Conservation (phyloP, 2,888 invertebrate species). For the Monoplex corrugatus region DNA sequence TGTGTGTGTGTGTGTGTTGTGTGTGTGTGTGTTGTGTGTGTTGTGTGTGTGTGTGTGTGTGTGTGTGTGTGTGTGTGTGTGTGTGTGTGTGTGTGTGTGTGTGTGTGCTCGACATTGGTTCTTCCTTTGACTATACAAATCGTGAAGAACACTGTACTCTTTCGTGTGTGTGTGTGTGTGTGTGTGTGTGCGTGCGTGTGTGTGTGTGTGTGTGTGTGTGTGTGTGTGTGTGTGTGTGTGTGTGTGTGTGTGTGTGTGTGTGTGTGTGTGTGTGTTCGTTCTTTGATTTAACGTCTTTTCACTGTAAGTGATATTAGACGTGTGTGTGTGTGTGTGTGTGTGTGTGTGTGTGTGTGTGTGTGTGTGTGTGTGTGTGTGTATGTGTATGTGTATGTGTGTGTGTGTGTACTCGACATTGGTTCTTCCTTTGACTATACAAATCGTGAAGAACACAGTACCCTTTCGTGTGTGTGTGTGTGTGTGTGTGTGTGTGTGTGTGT, state of each 20-base stretch:
- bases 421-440: neutral
- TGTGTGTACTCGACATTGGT: neutral
- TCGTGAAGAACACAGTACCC: too few relatives aligned
- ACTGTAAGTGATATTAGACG: too few relatives aligned
- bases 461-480: conserved; percentile 10
- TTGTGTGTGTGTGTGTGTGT: neutral
- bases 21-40: conserved; percentile 8
- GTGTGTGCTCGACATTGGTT: neutral
- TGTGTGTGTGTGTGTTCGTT: neutral
- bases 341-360: neutral
- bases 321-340: conserved; percentile 15
- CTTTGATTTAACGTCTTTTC: too few relatives aligned
- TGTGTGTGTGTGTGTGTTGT: neutral
- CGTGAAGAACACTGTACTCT: too few relatives aligned
- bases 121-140: too few relatives aligned
- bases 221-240: too few relatives aligned
- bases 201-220: conserved; percentile 33
- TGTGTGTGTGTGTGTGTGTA: conserved; percentile 28
- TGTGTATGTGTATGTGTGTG: conserved; percentile 21
- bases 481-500: conserved; percentile 32
- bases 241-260: too few relatives aligned
- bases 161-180: conserved; percentile 13
- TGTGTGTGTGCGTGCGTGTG: conserved; percentile 36
- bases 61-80: conserved; percentile 28
- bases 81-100: conserved; percentile 28